Evolutionary conservation across 2,113 vertebrate genomes (phyloP).

Genomic region (Synchiropus splendidus): DNA sequence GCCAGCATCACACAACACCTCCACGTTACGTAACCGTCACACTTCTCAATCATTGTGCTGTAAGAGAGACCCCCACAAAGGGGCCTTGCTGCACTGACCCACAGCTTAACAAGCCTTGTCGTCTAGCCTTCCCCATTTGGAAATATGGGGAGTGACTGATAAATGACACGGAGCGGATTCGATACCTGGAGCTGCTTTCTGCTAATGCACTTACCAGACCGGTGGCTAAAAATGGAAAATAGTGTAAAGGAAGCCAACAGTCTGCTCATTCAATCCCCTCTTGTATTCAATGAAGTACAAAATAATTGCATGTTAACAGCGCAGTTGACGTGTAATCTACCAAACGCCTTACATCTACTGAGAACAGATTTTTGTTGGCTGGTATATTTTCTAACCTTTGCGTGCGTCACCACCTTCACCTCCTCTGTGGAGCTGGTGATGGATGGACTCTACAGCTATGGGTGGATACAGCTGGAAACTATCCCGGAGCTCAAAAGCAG

Average conservation of each 20-base stretch:
- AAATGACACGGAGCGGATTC: slow-evolving; percentile 4
- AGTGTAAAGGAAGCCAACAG: too few relatives aligned
- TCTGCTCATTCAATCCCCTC: too few relatives aligned
- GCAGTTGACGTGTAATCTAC: neutral
- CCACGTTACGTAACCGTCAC: slow-evolving; percentile 31
- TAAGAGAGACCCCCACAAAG: slow-evolving; percentile 29
- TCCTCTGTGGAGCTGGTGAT: slow-evolving; percentile 12
- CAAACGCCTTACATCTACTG: slow-evolving; percentile 13
- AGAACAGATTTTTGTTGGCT: slow-evolving; percentile 3
- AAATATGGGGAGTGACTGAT: slow-evolving; percentile 4
- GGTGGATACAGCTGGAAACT: slow-evolving; percentile 31
- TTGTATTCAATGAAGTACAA: too few relatives aligned
- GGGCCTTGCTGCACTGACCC: slow-evolving; percentile 7
- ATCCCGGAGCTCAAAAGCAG: slow-evolving; percentile 10
- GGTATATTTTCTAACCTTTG: neutral
- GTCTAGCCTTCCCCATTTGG: neutral
- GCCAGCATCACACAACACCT: slow-evolving; percentile 37
- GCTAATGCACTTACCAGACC: neutral
- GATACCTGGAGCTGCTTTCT: neutral
- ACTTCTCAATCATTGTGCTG: slow-evolving; percentile 34
- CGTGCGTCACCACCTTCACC: slow-evolving; percentile 19
- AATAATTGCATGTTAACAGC: neutral
- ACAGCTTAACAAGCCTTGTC: slow-evolving; percentile 7
- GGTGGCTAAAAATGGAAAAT: neutral
- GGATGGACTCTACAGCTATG: slow-evolving; percentile 6